Evolutionary conservation across 1,140 invertebrate species (phyloP).

Genomic region (Sycophaga agraensis): DNA sequence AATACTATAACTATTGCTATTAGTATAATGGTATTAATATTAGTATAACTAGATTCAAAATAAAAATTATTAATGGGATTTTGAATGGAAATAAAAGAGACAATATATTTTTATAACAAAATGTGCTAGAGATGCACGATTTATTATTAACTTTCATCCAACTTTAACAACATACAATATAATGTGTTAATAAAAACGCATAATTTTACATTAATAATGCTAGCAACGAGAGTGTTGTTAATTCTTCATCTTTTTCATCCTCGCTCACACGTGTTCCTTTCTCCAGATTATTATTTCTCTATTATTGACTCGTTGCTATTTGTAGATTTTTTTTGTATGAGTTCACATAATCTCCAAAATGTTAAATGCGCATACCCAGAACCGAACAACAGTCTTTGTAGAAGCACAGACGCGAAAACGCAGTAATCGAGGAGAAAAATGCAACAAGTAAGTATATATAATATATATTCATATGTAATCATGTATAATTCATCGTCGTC

Average conservation of each 20-base stretch:
- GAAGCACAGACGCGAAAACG: constrained; percentile 4
- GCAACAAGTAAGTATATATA: constrained; percentile 17
- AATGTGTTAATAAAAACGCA: constrained; percentile 56
- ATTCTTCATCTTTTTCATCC: not conserved
- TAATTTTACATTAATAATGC: constrained; percentile 53
- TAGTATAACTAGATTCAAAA: too few species aligned
- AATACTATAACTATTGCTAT: too few species aligned
- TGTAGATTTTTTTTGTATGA: not conserved
- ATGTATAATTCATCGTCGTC: constrained; percentile 13
- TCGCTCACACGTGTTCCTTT: not conserved
- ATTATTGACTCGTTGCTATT: constrained; percentile 4
- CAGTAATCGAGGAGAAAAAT: constrained; percentile 8
- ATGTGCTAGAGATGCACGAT: constrained; percentile 54
- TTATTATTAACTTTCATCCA: constrained; percentile 58
- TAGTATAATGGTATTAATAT: too few species aligned
- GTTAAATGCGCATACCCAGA: constrained; percentile 1
- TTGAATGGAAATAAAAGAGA: not conserved
- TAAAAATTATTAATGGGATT: too few species aligned
- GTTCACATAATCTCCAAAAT: not conserved
- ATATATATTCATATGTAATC: constrained; percentile 2
- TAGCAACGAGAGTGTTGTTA: constrained; percentile 44
- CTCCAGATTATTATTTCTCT: not conserved
- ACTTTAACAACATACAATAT: constrained; percentile 60
- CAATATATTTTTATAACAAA: constrained; percentile 54
- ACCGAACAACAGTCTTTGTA: constrained; percentile 10